Percentiles rank a stretch among this genome's conserved stretches.
These are phyloP conservation scores for Oreocharis arfaki DNA, from an alignment of 2,113 vertebrate genomes.

Conservation along the genomic window DNA sequence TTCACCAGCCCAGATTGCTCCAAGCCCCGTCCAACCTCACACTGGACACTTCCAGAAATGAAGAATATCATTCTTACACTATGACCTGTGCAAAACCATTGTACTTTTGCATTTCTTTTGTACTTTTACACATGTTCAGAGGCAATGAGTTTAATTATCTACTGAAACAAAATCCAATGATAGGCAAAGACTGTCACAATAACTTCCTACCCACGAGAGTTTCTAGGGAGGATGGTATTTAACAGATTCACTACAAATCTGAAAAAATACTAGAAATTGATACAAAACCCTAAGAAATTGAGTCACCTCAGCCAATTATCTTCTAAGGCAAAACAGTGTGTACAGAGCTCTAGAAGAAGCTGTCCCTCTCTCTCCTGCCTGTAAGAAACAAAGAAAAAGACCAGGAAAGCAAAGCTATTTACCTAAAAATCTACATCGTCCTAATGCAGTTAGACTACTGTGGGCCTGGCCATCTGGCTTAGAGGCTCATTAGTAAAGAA, in stretches of 20 bases:
- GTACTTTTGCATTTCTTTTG: not conserved
- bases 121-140: not conserved
- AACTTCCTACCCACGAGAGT: not conserved
- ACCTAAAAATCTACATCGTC: conserved; percentile 51
- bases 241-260: not conserved
- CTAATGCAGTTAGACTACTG: conserved; percentile 13
- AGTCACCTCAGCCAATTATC: not conserved
- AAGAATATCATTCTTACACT: not conserved
- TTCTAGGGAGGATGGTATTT: not conserved
- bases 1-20: not conserved
- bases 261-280: not conserved
- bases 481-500: conserved; percentile 64
- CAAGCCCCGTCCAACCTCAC: rapidly evolving
- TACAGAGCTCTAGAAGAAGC: not conserved
- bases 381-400: too few relatives aligned
- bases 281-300: not conserved
- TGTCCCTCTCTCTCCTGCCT: not conserved
- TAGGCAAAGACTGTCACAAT: not conserved
- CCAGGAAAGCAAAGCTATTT: conserved; percentile 1
- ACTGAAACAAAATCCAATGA: not conserved
- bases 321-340: not conserved
- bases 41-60: not conserved
- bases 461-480: conserved; percentile 58
- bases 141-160: not conserved
- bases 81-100: not conserved